A percentile compares a stretch with the other conserved stretches of the same genome.
phyloP scores from a whole-genome alignment of 2,113 vertebrate genomes.

The Murina feae region DNA sequence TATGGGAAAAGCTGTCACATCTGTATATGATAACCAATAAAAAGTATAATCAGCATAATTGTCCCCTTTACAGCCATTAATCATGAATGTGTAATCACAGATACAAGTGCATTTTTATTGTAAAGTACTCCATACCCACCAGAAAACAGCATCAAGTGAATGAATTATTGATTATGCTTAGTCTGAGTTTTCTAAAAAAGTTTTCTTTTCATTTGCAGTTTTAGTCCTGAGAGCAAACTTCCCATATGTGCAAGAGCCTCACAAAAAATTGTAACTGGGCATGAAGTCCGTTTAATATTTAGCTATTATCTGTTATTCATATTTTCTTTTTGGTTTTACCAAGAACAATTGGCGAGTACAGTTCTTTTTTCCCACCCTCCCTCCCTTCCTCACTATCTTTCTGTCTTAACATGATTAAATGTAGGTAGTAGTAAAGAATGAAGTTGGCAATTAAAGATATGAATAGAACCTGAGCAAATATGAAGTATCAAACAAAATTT shows the following conservation, averaged over 20 bases:
- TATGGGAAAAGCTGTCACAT: constrained; percentile 45
- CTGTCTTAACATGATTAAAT: neutral
- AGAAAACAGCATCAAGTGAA: constrained; percentile 13
- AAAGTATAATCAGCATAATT: constrained; percentile 58
- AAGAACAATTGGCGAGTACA: neutral
- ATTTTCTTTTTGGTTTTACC: neutral
- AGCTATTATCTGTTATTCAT: neutral
- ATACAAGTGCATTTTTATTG: constrained; percentile 49
- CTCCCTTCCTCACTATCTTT: neutral
- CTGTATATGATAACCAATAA: constrained; percentile 53
- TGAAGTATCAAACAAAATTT: neutral
- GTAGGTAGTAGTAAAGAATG: neutral
- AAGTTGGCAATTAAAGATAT: neutral
- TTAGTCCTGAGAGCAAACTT: neutral
- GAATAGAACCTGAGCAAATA: neutral
- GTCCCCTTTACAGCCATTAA: constrained; percentile 52
- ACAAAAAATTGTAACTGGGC: neutral
- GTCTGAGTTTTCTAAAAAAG: neutral
- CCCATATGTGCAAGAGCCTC: neutral
- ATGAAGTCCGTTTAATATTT: neutral
- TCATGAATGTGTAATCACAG: constrained; percentile 63
- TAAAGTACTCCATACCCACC: neutral
- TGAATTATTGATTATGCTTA: constrained; percentile 42
- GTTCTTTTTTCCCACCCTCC: neutral
- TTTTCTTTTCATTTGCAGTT: constrained; percentile 19